Percentiles rank a stretch among this genome's conserved stretches.
Conservation (phyloP, 2,113 vertebrate species). For the Gila orcuttii region DNA sequence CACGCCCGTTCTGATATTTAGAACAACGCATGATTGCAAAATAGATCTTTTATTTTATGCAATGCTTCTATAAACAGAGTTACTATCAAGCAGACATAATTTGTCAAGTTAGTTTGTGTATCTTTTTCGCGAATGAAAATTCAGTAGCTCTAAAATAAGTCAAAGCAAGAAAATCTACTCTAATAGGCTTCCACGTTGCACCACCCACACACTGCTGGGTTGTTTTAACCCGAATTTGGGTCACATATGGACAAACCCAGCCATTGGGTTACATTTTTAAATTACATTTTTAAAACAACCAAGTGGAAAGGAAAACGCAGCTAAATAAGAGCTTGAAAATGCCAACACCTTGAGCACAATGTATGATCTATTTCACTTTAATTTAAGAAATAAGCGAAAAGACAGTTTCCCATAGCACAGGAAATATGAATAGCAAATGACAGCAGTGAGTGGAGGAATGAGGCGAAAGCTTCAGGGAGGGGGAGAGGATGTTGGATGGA, state of each 20-base stretch:
- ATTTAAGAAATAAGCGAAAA: slow-evolving; percentile 49
- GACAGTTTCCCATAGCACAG: slow-evolving; percentile 32
- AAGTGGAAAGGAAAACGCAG: background rate
- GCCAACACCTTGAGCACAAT: slow-evolving; percentile 21
- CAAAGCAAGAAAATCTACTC: background rate
- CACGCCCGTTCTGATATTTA: background rate
- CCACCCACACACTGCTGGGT: background rate
- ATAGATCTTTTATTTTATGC: background rate
- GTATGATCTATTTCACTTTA: slow-evolving; percentile 55
- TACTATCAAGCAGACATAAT: background rate
- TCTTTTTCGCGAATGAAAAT: background rate
- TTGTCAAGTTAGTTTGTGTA: background rate
- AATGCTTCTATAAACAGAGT: background rate
- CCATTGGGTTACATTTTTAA: too few species aligned
- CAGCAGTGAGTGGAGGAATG: slow-evolving; percentile 33
- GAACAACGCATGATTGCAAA: background rate
- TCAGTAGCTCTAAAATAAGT: background rate
- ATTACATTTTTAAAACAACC: too few species aligned
- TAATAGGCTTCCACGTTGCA: background rate
- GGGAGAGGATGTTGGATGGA: slow-evolving; percentile 52
- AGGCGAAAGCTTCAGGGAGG: slow-evolving; percentile 23
- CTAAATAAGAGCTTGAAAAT: slow-evolving; percentile 28
- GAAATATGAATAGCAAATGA: slow-evolving; percentile 57
- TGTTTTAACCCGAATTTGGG: too few species aligned
- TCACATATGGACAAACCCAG: too few species aligned